These are phyloP conservation scores for Lepidurus arcticus DNA, from an alignment of 1,140 invertebrate species.

Conservation along the genomic window DNA sequence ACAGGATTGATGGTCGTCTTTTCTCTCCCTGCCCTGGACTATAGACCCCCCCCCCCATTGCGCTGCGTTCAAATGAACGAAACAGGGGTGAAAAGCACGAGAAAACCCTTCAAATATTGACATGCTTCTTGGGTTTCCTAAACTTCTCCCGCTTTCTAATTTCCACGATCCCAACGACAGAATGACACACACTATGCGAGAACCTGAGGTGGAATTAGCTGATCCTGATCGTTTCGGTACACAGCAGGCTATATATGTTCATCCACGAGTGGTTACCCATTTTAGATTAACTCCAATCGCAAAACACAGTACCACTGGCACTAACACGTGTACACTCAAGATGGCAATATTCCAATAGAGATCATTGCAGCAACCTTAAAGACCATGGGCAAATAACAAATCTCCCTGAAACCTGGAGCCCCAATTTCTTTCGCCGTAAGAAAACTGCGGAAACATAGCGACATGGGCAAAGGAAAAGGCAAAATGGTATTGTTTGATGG, in stretches of 20 bases:
- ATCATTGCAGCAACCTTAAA: neutral
- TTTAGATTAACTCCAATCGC: neutral
- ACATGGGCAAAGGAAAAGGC: too few relatives aligned
- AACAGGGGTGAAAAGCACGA: neutral
- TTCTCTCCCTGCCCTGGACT: neutral
- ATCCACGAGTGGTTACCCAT: neutral
- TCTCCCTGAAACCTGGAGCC: neutral
- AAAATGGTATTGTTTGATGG: neutral
- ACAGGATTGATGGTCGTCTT: slow-evolving; percentile 6
- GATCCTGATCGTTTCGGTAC: neutral
- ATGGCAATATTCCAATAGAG: neutral
- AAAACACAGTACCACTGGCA: neutral
- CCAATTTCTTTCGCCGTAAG: too few relatives aligned
- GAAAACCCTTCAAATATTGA: slow-evolving; percentile 19
- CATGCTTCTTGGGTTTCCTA: neutral
- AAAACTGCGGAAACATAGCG: too few relatives aligned
- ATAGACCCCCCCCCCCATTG: neutral
- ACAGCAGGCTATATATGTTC: neutral
- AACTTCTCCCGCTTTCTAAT: neutral
- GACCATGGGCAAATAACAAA: neutral
- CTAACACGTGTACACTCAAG: neutral
- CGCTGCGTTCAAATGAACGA: neutral
- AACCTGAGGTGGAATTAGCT: neutral
- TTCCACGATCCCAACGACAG: neutral
- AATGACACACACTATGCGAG: neutral